A percentile compares a stretch with the other conserved stretches of the same genome.
Conservation (phyloP, 2,888 invertebrate genomes). For the Geotrupes spiniger region DNA sequence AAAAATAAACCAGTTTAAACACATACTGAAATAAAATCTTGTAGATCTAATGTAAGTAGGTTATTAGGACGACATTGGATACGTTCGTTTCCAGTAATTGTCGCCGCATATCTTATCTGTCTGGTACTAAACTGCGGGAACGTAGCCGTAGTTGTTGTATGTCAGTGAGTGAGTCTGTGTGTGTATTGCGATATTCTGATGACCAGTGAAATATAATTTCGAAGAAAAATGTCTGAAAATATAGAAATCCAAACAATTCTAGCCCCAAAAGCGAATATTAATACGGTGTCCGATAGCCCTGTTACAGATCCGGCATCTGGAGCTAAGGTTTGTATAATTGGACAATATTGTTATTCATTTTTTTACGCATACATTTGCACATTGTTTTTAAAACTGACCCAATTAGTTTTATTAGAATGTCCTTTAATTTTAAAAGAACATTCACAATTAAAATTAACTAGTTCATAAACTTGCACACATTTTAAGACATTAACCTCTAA, state of each 20-base stretch:
- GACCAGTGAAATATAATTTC: not conserved
- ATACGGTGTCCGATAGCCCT: conserved; percentile 68
- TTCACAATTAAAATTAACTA: not conserved
- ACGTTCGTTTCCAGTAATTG: not conserved
- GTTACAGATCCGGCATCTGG: conserved; percentile 73
- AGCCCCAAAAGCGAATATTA: conserved; percentile 49
- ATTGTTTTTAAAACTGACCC: conserved; percentile 15
- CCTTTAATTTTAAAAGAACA: not conserved
- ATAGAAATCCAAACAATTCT: conserved; percentile 48
- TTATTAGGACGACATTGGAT: not conserved
- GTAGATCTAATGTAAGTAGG: too few relatives aligned
- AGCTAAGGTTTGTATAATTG: conserved; percentile 52
- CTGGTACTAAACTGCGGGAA: too few relatives aligned
- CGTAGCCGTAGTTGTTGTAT: not conserved
- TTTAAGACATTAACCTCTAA: not conserved
- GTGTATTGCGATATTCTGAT: not conserved
- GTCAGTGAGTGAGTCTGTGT: conserved; percentile 1
- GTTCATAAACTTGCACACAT: not conserved
- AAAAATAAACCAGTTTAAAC: too few relatives aligned
- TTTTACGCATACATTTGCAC: too few relatives aligned
- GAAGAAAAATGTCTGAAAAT: conserved; percentile 44
- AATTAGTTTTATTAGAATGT: conserved; percentile 1
- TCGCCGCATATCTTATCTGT: too few relatives aligned
- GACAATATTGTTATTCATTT: too few relatives aligned
- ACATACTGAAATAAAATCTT: too few relatives aligned